phyloP scores from a whole-genome alignment of 2,888 invertebrate species.

The Tetrapedia diversipes region DNA sequence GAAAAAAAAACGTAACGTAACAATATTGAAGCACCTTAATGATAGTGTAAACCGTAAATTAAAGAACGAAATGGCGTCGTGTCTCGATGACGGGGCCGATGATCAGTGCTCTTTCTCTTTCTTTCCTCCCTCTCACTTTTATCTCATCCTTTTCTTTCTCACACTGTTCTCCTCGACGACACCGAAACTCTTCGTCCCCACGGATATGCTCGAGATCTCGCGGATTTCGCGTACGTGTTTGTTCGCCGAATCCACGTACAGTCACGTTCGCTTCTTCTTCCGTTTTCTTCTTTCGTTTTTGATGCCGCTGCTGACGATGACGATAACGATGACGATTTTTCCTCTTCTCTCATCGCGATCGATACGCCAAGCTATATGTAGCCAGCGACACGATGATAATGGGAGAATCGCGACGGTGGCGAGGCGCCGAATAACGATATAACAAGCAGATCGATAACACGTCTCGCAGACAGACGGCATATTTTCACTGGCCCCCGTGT shows the following conservation, averaged over 20 bases:
- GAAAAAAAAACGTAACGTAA: slow-evolving; percentile 72
- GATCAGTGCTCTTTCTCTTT: neutral
- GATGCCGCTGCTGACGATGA: no score
- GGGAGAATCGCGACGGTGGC: slow-evolving; percentile 33
- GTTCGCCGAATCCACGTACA: neutral
- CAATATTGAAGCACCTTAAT: slow-evolving; percentile 80
- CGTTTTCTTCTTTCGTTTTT: slow-evolving; percentile 8
- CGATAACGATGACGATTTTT: no score
- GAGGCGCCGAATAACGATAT: slow-evolving; percentile 47
- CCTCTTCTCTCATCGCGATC: slow-evolving; percentile 28
- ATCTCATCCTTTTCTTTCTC: neutral
- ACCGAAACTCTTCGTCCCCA: slow-evolving; percentile 6
- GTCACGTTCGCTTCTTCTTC: neutral
- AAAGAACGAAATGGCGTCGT: slow-evolving; percentile 47
- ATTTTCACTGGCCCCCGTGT: slow-evolving; percentile 8
- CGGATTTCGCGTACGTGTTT: neutral
- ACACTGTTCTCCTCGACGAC: neutral
- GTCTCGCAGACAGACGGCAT: slow-evolving; percentile 31
- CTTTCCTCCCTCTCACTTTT: neutral
- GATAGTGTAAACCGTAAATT: slow-evolving; percentile 65
- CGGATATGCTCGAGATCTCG: slow-evolving; percentile 21
- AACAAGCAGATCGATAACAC: slow-evolving; percentile 46
- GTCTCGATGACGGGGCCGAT: slow-evolving; percentile 37
- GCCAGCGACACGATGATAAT: slow-evolving; percentile 42
- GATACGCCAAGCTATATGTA: slow-evolving; percentile 45